These are phyloP conservation scores for Agrotis segetum DNA, from an alignment of 2,888 invertebrate genomes.

Conservation along the genomic window DNA sequence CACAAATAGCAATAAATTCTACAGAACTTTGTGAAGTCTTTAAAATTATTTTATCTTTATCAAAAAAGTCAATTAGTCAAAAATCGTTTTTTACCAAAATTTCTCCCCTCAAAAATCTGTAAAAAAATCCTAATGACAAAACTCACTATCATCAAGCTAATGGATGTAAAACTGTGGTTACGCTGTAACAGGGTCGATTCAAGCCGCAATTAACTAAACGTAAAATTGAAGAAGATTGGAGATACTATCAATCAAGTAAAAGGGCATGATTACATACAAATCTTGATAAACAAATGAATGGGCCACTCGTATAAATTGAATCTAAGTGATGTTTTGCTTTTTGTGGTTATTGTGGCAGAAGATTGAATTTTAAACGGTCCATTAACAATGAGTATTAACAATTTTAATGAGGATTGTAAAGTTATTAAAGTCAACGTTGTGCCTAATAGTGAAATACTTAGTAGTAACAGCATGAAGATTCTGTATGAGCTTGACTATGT, in stretches of 20 bases:
- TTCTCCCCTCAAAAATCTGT: constrained; percentile 39
- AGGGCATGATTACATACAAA: constrained; percentile 86
- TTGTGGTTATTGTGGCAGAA: constrained; percentile 47
- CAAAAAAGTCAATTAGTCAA: constrained; percentile 9
- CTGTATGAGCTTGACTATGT: not conserved
- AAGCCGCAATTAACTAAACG: constrained; percentile 80
- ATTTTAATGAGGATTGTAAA: not conserved
- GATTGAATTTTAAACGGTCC: constrained; percentile 39
- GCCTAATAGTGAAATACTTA: not conserved
- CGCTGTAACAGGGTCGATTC: constrained; percentile 71
- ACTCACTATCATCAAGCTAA: constrained; percentile 75
- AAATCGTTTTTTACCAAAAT: not conserved
- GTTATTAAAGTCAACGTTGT: not conserved
- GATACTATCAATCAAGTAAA: constrained; percentile 87
- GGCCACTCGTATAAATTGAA: constrained; percentile 87
- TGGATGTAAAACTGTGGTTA: constrained; percentile 71
- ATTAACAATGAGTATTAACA: constrained; percentile 2
- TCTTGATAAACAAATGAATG: constrained; percentile 89
- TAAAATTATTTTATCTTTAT: too few species aligned
- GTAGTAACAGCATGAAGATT: not conserved
- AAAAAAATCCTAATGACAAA: constrained; percentile 57
- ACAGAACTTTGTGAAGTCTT: too few species aligned
- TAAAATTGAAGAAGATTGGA: constrained; percentile 82
- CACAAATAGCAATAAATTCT: not conserved
- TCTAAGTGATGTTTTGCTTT: constrained; percentile 82